Base-by-base conservation (phyloP, 2,888 invertebrate genomes). In the Drosophila flavopinicola region DNA sequence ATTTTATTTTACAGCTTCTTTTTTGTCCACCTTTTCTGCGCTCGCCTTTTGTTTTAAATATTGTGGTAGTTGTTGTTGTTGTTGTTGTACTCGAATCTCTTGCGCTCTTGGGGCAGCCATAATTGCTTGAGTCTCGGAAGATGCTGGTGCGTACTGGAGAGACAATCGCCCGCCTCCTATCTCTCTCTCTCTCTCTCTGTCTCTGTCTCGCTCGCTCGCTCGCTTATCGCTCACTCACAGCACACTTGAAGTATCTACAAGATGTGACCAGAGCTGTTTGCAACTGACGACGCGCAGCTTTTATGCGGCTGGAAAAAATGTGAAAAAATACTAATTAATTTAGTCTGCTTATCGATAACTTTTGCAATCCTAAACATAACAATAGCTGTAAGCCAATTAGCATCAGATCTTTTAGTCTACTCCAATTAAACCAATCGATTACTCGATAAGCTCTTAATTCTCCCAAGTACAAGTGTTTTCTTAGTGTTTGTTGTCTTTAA, bases 121-220 rank as follows among this genome's bases (percentile, higher is more conserved):
- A 57, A 57, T 64, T 70, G 48, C 35, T 35, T 15, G 23, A 39
- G 41, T 42, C 30, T 67, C 60, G 23, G 41, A 54, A 38, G 42
- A 32, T 67, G 56, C 68, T 59, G 52, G 9, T 67, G 63, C 54
- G 69, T 68, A 49, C 25, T 63, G 64, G 20, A 52, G 41, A 25
- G 20, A 20, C 42, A 45, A 33, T 3, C 11, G 11, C 23, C 17
- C 30, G 7, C 32, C 15, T 38, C n/a, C n/a, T n/a, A n/a, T 24
- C 6, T 29, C 44, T 44, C 57, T 11, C n/a, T 27, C 7, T 7
- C 20, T 63, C 11, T 7, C 42, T 0, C 6, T 23, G 10, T 24
- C 7, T 32, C 4, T 24, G n/a, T 30, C 7, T n/a, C 9, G 9
- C 1, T 17, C 4, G 27, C 2, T 15, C 11, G 6, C 10, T 6